These are phyloP conservation scores for Barnardius zonarius DNA, from an alignment of 2,113 vertebrate genomes.

Conservation along the genomic window DNA sequence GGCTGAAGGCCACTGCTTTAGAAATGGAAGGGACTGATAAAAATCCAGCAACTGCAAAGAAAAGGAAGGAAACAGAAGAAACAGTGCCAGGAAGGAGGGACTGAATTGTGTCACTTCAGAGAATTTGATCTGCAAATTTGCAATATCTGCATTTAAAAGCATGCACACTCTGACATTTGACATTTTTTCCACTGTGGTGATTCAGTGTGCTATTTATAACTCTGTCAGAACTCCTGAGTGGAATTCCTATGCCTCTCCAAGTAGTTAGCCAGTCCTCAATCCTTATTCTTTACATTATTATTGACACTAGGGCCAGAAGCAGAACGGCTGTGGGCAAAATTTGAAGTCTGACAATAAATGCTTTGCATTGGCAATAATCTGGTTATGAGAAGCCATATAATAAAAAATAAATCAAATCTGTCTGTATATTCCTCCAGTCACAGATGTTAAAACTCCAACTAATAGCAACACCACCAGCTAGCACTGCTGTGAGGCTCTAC, in stretches of 20 bases:
- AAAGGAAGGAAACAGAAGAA: not conserved
- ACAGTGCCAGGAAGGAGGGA: not conserved
- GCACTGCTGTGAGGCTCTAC: not conserved
- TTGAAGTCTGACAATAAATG: not conserved
- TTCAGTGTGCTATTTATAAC: not conserved
- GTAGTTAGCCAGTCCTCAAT: not conserved
- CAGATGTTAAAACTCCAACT: not conserved
- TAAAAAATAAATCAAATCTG: not conserved
- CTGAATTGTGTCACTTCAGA: not conserved
- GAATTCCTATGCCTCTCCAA: not conserved
- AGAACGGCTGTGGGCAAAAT: not conserved
- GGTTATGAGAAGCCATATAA: not conserved
- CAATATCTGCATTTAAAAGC: not conserved
- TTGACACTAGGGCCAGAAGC: not conserved
- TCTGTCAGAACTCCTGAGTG: not conserved
- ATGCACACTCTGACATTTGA: not conserved
- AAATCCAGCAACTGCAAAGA: not conserved
- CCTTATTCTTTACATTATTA: not conserved
- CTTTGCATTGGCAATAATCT: not conserved
- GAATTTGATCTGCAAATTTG: not conserved
- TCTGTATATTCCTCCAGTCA: not conserved
- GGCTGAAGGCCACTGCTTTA: constrained; percentile 3
- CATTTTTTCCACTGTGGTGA: not conserved
- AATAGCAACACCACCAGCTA: not conserved
- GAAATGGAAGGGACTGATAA: not conserved